Evolutionary conservation across 64 coral and sea anemone species (phyloP), one percentile per base, ranked within the genome.

Genomic region (Stichodactyla helianthus): DNA sequence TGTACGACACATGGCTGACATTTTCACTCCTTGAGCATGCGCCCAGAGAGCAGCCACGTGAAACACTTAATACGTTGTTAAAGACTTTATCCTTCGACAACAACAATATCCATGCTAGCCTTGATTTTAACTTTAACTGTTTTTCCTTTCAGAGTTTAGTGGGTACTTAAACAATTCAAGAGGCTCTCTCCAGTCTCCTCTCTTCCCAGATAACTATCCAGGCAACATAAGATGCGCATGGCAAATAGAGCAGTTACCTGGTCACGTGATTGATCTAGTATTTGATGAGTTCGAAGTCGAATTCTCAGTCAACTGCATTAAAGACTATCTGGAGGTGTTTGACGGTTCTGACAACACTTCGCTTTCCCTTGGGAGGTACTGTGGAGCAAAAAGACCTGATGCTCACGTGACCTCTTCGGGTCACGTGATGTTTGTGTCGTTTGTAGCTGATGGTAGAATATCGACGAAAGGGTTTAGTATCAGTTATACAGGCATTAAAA

Each of bases 301-400:
- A 54, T 82, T 77, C 53, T 60, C 87, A 20, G 86, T 86, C 10
- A 85, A 83, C 51, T 96, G 94, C 27, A 82, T 70, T 80, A 78
- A 89, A 54, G 91, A 96, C 55, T 96, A 93, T 81, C 35, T 96
- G 1, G 91, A 88, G 83, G 58, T 96, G 61, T 96, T 93, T 85
- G 94, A 96, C 82, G 88, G 94, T 6, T 23, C 82, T 27, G 78
- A 84, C 3, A 77, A 93, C 18, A 82, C 15, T 90, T 87, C 58
- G n/a, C 26, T 56, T 14, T 84, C 50, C 55, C 83, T 84, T 6
- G 83, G 83, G 53, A 84, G 53, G 83, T 84, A 59, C 83, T 84
- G 83, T 63, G 54, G 54, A 23, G 55, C 54, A 4, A 62, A 84
- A 55, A 63, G 51, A 59, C 14, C 59, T 17, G 51, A 10, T 57